A percentile compares a stretch with the other conserved stretches of the same genome.
phyloP scores from a whole-genome alignment of 53 echinoderm and acorn worm genomes.

The Pentamera pediparva region DNA sequence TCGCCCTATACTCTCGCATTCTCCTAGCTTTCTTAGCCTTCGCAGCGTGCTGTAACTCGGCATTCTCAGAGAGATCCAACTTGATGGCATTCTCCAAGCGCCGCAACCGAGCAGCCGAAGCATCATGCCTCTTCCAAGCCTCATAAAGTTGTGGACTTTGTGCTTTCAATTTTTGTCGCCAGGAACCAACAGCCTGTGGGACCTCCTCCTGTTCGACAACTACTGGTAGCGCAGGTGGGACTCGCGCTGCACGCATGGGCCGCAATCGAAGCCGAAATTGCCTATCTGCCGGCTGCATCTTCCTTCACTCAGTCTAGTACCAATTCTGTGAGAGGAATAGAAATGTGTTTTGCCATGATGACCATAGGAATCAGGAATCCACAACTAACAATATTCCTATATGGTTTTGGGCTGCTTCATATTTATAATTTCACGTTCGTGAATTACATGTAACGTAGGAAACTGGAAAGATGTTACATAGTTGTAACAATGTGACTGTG shows the following conservation, averaged over 20 bases:
- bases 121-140: conserved; percentile 18
- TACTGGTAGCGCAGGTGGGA: neutral
- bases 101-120: conserved; percentile 9
- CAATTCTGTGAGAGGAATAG: neutral
- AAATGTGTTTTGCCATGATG: neutral
- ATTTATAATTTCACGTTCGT: too few species aligned
- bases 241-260: neutral
- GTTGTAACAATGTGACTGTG: too few species aligned
- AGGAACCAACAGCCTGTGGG: neutral
- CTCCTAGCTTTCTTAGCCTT: conserved; percentile 23
- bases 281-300: neutral
- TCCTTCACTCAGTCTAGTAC: neutral
- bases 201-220: neutral
- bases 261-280: neutral
- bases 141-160: conserved; percentile 21
- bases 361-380: too few species aligned
- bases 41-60: conserved; percentile 12
- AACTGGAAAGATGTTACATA: too few species aligned
- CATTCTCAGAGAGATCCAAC: conserved; percentile 36
- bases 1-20: conserved; percentile 41
- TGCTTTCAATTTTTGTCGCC: conserved; percentile 23
- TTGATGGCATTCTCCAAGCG: conserved; percentile 33
- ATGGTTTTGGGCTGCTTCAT: too few species aligned
- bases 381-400: too few species aligned
- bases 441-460: too few species aligned